A percentile compares a stretch with the other conserved stretches of the same genome.
These are phyloP conservation scores for Trichechus manatus DNA, from an alignment of 2,113 vertebrate species.

Conservation along the genomic window DNA sequence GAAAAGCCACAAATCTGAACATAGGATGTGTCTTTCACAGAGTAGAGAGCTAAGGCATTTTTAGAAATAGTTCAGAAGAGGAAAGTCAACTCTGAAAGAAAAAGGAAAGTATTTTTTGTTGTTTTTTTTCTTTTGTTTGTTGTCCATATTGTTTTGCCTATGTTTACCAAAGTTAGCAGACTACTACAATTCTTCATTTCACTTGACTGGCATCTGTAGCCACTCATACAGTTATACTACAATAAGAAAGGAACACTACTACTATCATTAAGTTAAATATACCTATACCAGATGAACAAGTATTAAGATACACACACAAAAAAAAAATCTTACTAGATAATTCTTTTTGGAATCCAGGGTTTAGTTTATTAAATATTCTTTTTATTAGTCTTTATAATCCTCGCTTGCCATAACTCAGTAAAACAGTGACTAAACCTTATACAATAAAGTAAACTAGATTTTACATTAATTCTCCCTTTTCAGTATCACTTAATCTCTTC, in stretches of 20 bases:
- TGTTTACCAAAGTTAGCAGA: slow-evolving; percentile 25
- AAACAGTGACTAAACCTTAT: slow-evolving; percentile 80
- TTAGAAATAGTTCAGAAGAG: slow-evolving; percentile 50
- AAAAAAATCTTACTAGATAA: slow-evolving; percentile 85
- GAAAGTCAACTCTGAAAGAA: not conserved
- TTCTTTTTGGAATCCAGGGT: slow-evolving; percentile 85
- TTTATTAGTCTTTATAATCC: slow-evolving; percentile 85
- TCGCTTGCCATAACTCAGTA: slow-evolving; percentile 83
- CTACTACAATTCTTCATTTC: slow-evolving; percentile 23
- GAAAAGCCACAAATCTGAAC: slow-evolving; percentile 24
- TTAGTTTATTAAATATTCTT: slow-evolving; percentile 85
- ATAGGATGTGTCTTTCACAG: not conserved
- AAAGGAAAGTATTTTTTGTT: not conserved
- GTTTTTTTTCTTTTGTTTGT: not conserved
- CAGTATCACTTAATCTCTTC: slow-evolving; percentile 59
- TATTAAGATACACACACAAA: slow-evolving; percentile 65
- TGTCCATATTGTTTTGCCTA: slow-evolving; percentile 5
- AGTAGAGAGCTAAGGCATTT: not conserved
- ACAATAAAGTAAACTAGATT: slow-evolving; percentile 81
- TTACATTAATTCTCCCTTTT: slow-evolving; percentile 76
- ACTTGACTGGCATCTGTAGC: not conserved
- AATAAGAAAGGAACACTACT: slow-evolving; percentile 56
- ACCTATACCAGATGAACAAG: slow-evolving; percentile 78
- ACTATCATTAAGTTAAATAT: slow-evolving; percentile 74
- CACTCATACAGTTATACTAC: not conserved